Percentiles rank a stretch among this genome's conserved stretches.
These are phyloP conservation scores for Myripristis murdjan DNA, from an alignment of 2,797 vertebrate species.

Conservation along the genomic window DNA sequence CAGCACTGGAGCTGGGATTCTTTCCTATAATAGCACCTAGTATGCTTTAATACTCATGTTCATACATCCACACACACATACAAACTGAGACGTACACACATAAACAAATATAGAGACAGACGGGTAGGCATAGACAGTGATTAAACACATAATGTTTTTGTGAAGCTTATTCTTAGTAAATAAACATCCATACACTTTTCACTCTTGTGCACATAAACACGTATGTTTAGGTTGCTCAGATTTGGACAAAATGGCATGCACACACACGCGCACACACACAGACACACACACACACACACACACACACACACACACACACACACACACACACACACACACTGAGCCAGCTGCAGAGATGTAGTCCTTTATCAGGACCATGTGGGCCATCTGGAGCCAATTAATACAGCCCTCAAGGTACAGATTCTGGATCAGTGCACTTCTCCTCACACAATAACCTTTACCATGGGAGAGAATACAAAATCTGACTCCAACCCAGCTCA, in stretches of 20 bases:
- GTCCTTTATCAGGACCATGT: slow-evolving; percentile 83
- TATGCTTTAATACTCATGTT: slow-evolving; percentile 12
- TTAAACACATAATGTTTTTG: slow-evolving; percentile 32
- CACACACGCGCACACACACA: background rate
- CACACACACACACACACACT: slow-evolving; percentile 1
- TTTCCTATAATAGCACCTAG: background rate
- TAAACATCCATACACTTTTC: slow-evolving; percentile 46
- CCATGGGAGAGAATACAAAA: slow-evolving; percentile 50
- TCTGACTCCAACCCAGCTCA: slow-evolving; percentile 63
- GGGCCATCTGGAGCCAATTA: slow-evolving; percentile 84
- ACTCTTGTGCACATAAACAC: slow-evolving; percentile 47
- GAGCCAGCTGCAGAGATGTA: slow-evolving; percentile 74
- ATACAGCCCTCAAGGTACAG: slow-evolving; percentile 72
- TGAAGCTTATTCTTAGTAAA: slow-evolving; percentile 25
- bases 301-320: slow-evolving; percentile 4
- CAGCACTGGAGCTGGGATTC: background rate
- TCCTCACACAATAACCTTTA: slow-evolving; percentile 77
- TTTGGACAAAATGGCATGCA: slow-evolving; percentile 30
- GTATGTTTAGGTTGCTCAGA: slow-evolving; percentile 25
- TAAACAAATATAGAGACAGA: slow-evolving; percentile 6
- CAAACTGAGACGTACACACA: background rate
- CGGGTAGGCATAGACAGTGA: slow-evolving; percentile 21
- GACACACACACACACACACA: slow-evolving; percentile 6
- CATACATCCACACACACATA: slow-evolving; percentile 5
- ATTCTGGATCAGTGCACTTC: slow-evolving; percentile 74